These are phyloP conservation scores for Chascanopsetta lugubris DNA, from an alignment of 2,113 vertebrate species.

Conservation along the genomic window DNA sequence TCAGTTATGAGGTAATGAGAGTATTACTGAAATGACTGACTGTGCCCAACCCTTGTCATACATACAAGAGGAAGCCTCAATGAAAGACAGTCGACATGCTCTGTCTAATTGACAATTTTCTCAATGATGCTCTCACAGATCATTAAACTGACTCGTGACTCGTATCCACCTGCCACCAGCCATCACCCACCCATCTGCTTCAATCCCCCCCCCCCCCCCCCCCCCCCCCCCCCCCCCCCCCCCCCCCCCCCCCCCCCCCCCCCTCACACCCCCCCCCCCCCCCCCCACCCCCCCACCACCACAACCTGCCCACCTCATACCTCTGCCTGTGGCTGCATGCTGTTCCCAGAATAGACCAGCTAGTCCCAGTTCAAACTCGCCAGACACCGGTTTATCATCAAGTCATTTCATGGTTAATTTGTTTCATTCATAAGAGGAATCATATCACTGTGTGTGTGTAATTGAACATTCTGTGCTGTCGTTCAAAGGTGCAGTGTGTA, in stretches of 20 bases:
- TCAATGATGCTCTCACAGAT: neutral
- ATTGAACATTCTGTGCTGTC: neutral
- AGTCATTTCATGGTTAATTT: constrained; percentile 4
- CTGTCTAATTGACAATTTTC: neutral
- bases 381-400: neutral
- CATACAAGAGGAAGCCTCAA: neutral
- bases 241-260: too few species aligned
- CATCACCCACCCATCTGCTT: neutral
- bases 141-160: neutral
- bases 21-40: neutral
- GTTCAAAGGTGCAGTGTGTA: neutral
- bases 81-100: neutral
- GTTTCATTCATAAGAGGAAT: neutral
- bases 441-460: neutral
- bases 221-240: too few species aligned
- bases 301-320: too few species aligned
- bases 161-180: neutral
- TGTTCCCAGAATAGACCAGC: neutral
- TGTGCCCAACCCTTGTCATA: neutral
- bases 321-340: neutral
- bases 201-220: too few species aligned
- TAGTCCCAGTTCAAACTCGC: neutral
- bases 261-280: too few species aligned
- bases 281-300: too few species aligned
- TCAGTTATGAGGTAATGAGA: too few species aligned